Percentiles rank a stretch among this genome's conserved stretches.
These are phyloP conservation scores for Plusia festucae DNA, from an alignment of 2,888 invertebrate species.

Conservation along the genomic window DNA sequence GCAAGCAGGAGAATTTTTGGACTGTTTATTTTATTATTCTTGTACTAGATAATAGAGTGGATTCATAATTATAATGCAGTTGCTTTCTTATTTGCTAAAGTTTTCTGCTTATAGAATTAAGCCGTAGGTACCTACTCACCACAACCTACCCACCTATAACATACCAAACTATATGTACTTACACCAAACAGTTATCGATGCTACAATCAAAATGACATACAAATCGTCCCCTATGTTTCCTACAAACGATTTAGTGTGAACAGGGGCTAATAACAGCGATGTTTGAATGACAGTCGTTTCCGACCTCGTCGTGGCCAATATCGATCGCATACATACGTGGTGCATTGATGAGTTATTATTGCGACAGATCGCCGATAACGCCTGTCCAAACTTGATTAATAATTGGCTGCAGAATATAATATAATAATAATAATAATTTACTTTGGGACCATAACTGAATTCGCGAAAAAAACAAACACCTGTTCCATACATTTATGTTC, in stretches of 20 bases:
- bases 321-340: conserved; percentile 43
- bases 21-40: too few species aligned
- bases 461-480: too few species aligned
- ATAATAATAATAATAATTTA: too few species aligned
- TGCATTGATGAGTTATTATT: conserved; percentile 59
- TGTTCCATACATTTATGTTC: too few species aligned
- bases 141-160: too few species aligned
- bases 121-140: too few species aligned
- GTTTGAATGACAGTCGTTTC: conserved; percentile 34
- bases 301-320: conserved; percentile 37
- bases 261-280: conserved; percentile 37
- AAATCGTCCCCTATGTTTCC: conserved; percentile 3
- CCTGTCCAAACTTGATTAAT: not conserved
- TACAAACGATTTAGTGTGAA: conserved; percentile 19
- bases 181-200: conserved; percentile 31
- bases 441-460: too few species aligned
- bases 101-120: too few species aligned
- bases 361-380: conserved; percentile 50
- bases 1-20: too few species aligned
- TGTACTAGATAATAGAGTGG: too few species aligned
- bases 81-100: too few species aligned
- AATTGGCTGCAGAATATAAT: not conserved
- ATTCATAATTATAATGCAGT: too few species aligned
- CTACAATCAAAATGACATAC: conserved; percentile 24
- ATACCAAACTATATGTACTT: not conserved